Base-by-base conservation (phyloP, 2,113 vertebrate species). In the Motacilla tschutschensis region DNA sequence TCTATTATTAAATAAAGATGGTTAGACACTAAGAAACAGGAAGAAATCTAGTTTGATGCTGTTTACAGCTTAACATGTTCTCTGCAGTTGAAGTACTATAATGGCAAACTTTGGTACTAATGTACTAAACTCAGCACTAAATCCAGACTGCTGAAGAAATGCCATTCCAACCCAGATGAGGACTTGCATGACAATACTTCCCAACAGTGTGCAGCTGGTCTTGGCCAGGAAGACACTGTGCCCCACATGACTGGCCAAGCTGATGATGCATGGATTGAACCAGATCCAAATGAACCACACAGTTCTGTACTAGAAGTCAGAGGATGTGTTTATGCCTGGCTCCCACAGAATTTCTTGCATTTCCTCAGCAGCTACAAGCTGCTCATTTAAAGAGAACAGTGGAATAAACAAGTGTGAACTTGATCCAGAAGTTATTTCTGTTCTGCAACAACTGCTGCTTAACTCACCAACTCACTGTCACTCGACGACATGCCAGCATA, bases 401-500 rank as follows among this genome's bases (percentile, higher is more conserved):
- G 48, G 71, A 83, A 47, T 71, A 71, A 77, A 59, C 8, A 78
- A 57, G 41, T 3, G 2, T 35, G n/a, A 91, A 70, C 28, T 31
- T 66, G 33, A 57, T 55, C 28, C 28, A 64, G 53, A 80, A 85
- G 48, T 62, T 84, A 62, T 44, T 88, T 90, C n/a, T 58, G 31
- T 62, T 58, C 44, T 82, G 43, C 46, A 79, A 28, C 46, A 71
- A 58, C 58, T 79, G 46, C 36, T 82, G 38, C 58, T 79, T 57
- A 75, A 53, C 14, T 57, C 58, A 67, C 16, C 33, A 48, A 6
- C 26, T 29, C 33, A 33, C 22, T 48, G 46, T 26, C 55, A 9
- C 33, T 46, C 4, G 1, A 33, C 51, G 48, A 44, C 1, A 0
- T 22, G n/a, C 54, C 62, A n/a, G 43, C 26, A 72, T 4, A 36